Conservation (phyloP, 2,888 invertebrate species). For the Alsophila aescularia region DNA sequence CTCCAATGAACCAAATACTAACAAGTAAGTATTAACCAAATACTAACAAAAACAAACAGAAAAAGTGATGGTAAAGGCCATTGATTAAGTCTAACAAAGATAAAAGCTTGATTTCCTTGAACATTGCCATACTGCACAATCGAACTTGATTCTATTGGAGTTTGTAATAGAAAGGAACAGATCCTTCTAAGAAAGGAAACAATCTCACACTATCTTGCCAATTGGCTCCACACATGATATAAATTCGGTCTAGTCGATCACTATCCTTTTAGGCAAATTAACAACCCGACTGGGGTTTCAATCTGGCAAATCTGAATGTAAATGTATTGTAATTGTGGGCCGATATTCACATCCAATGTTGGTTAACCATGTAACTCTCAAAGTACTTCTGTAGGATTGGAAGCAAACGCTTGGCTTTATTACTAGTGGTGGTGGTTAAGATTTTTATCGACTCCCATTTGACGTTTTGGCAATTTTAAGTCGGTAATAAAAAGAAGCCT, state of each 20-base stretch:
- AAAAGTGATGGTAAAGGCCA: no score
- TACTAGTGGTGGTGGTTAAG: background rate
- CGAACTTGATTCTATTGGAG: no score
- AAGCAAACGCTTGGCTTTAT: constrained; percentile 6
- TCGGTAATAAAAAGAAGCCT: no score
- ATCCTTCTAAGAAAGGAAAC: background rate
- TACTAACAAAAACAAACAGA: no score
- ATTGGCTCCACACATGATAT: constrained; percentile 47
- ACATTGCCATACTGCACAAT: no score
- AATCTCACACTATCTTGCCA: constrained; percentile 22
- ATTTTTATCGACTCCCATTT: background rate
- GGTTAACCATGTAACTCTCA: constrained; percentile 8
- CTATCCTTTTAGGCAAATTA: constrained; percentile 81
- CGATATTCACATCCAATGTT: constrained; percentile 58
- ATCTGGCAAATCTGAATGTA: constrained; percentile 79
- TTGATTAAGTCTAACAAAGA: no score
- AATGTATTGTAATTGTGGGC: constrained; percentile 78
- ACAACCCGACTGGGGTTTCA: constrained; percentile 75
- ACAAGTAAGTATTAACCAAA: no score
- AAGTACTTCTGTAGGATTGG: background rate
- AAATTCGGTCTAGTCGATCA: constrained; percentile 71
- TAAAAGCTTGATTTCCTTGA: no score
- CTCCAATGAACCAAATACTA: no score
- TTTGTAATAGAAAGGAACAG: background rate
- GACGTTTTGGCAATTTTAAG: no score